Base-by-base conservation (phyloP, 1,140 invertebrate species). In the Pararge aegeria region DNA sequence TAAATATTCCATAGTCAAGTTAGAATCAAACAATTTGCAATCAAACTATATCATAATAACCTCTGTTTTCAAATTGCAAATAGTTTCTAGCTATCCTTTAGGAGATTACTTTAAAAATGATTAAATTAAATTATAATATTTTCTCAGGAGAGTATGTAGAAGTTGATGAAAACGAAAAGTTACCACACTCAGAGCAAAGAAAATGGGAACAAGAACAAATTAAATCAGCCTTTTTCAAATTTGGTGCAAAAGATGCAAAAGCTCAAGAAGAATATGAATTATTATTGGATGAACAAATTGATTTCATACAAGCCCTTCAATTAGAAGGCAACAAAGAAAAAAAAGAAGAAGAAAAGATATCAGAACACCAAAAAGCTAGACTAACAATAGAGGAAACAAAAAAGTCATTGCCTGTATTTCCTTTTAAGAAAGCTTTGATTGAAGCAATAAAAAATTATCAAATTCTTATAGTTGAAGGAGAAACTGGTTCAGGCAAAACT, bases 121-220 rank as follows among this genome's bases (percentile, higher is more conserved):
- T 7, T 10, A 12, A 34, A 12, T 12, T 12, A 0, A 12, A 10
- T 34, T 0, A 10, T 12, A 34, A 30, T 1, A 30, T 30, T 5
- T 30, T 30, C 10, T 30, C 81, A 91, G 92, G 90, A 44, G 94
- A 95, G 60, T 98, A 98, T 87, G 91, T 95, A 51, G 98, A 99
- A 88, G 95, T 97, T 21, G 97, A 98, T 89, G 95, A 95, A 62
- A 92, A 92, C 74, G 97, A 98, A 85, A 94, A 94, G 76, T 92
- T 95, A 29, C 95, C 96, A 0, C 95, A 98, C 83, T 97, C 96
- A 5, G 98, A 99, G 82, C 98, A 99, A 87, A 93, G 94, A 63
- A 97, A 98, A 92, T 99, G 98, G 98, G 98, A 99, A 91, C 96
- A 98, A 57, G 98, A 99, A 85, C 97, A 98, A 89, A 95, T 99